Base-by-base conservation (phyloP, 1,140 invertebrate species). In the Vollenhovia emeryi region DNA sequence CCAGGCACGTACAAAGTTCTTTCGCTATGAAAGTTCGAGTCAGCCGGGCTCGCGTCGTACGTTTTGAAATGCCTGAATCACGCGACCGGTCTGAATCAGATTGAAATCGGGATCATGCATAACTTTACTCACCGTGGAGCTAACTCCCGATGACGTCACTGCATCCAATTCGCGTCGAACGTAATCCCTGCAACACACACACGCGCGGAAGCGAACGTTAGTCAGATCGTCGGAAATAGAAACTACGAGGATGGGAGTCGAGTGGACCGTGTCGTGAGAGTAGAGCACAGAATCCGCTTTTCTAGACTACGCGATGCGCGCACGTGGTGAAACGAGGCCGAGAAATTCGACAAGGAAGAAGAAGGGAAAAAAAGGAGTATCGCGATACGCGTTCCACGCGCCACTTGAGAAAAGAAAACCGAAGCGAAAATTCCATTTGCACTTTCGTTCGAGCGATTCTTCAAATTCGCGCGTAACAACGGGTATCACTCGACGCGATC, bases 151-250 rank as follows among this genome's bases (percentile, higher is more conserved):
- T 73, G 86, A 90, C 84, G 86, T 90, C 84, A 86, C 64, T 83
- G 69, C 86, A 88, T 86, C 89, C 86, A 85, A 90, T 88, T 86
- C 89, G 36, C 64, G 69, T 78, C 82, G 86, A 86, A 85, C 68
- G 85, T 82, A 89, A 88, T 86, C 75, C 89, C 89, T 90, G 80
- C n/a, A 90, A 88, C 89, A 90, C 18, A 88, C 74, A 45, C 74
- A 36, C 57, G 84, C n/a, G n/a, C 13, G 73, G 55, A 52, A 68
- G 55, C 83, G 55, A 84, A 59, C 40, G 50, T 87, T 89, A 89
- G 80, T 59, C 64, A 59, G 69, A 57, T 86, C 36, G 59, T 68
- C 55, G 59, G 59, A 62, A 73, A 86, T 82, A 73, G 68, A 64
- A 71, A 69, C 83, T 43, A 62, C 87, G 85, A 60, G 68, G 78